Evolutionary conservation across 2,888 invertebrate genomes (phyloP).

Genomic region (Cantharis rufa): DNA sequence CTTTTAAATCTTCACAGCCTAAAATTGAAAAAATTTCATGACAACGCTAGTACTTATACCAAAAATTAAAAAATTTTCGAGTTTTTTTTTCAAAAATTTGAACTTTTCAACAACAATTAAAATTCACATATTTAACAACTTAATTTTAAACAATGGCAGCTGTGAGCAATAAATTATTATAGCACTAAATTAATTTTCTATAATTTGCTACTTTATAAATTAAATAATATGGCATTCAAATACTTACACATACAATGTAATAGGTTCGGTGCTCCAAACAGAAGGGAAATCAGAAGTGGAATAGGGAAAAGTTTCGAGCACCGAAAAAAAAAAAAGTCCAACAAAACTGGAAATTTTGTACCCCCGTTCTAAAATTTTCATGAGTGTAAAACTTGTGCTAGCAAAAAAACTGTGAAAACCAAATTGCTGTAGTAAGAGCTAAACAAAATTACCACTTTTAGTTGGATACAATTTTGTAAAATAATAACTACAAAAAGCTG

Average conservation of each 20-base stretch:
- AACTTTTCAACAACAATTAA: background rate
- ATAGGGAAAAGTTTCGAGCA: background rate
- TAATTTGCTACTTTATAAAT: background rate
- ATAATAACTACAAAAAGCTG: background rate
- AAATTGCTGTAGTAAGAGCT: background rate
- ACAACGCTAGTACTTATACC: background rate
- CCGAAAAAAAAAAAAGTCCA: slow-evolving; percentile 5
- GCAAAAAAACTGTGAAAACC: background rate
- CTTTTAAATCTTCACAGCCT: slow-evolving; percentile 46
- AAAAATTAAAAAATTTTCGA: background rate
- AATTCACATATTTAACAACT: slow-evolving; percentile 5
- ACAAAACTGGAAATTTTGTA: slow-evolving; percentile 19
- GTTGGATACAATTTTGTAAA: background rate
- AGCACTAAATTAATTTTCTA: background rate
- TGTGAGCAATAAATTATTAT: slow-evolving; percentile 33
- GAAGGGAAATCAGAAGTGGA: background rate
- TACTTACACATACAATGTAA: background rate
- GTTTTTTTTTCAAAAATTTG: background rate
- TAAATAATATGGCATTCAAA: background rate
- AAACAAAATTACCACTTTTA: slow-evolving; percentile 1
- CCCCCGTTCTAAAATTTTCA: background rate
- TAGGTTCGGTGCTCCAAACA: background rate
- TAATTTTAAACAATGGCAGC: slow-evolving; percentile 34
- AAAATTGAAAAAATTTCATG: slow-evolving; percentile 43
- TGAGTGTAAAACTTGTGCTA: background rate